These are phyloP conservation scores for Spisula subtruncata DNA, from an alignment of 2,888 invertebrate genomes.

Conservation along the genomic window DNA sequence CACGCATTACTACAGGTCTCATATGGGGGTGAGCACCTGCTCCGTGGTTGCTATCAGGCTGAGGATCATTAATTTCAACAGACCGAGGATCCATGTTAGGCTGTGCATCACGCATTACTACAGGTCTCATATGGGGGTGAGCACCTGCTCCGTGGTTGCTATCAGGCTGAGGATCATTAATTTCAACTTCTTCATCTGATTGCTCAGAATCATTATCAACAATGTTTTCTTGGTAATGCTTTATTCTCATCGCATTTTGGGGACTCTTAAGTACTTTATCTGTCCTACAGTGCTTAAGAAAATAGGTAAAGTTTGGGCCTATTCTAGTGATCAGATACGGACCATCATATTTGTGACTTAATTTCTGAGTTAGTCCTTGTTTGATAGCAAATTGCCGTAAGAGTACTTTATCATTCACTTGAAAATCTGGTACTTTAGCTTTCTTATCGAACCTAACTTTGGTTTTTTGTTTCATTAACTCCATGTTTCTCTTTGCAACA, in stretches of 20 bases:
- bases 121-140: too few relatives aligned
- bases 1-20: too few relatives aligned
- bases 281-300: background rate
- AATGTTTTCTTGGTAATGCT: constrained; percentile 49
- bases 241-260: constrained; percentile 56
- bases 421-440: constrained; percentile 41
- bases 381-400: constrained; percentile 2
- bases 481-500: constrained; percentile 48
- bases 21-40: too few relatives aligned
- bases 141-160: background rate
- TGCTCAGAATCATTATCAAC: background rate
- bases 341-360: constrained; percentile 23
- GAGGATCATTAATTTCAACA: background rate
- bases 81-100: background rate
- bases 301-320: constrained; percentile 31
- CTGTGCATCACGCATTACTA: too few relatives aligned
- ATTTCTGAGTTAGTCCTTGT: constrained; percentile 26
- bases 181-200: background rate
- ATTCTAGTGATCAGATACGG: constrained; percentile 27
- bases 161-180: background rate
- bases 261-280: constrained; percentile 6
- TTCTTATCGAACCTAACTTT: constrained; percentile 45
- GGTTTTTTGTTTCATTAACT: constrained; percentile 21
- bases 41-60: constrained; percentile 31
- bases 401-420: constrained; percentile 44